Evolutionary conservation across 2,113 vertebrate genomes (phyloP).

Genomic region (Coptodon bakossiorum): DNA sequence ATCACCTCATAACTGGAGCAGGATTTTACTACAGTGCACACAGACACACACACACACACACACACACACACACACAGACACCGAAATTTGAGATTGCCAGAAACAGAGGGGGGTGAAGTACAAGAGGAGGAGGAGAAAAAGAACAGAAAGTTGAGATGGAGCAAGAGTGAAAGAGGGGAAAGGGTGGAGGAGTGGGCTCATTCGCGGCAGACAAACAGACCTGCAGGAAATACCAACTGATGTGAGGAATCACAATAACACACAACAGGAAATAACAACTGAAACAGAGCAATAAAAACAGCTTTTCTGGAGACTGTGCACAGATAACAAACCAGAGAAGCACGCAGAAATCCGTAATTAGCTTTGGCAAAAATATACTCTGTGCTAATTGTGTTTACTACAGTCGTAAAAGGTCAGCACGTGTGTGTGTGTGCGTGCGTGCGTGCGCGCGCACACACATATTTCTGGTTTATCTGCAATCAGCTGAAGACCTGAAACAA

Average conservation of each 20-base stretch:
- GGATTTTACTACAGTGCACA: slow-evolving; percentile 41
- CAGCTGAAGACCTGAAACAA: neutral
- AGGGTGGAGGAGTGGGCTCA: neutral
- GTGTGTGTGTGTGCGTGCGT: neutral
- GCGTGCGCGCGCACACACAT: too few species aligned
- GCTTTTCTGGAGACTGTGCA: neutral
- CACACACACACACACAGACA: neutral
- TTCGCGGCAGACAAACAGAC: neutral
- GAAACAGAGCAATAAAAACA: neutral
- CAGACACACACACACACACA: neutral
- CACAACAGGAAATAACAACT: slow-evolving; percentile 12
- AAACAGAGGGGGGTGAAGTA: neutral
- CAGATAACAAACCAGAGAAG: neutral
- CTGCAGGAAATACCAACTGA: slow-evolving; percentile 18
- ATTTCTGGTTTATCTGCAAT: neutral
- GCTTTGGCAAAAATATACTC: neutral
- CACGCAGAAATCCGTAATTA: neutral
- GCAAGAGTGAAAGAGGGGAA: neutral
- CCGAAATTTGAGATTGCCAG: neutral
- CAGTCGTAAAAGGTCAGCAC: neutral
- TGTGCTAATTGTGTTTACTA: neutral
- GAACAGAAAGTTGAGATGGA: neutral
- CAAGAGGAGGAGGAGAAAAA: neutral
- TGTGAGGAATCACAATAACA: neutral
- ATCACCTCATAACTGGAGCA: slow-evolving; percentile 35